Base-by-base conservation (phyloP, 2,888 invertebrate species). In the Lithophane socia region DNA sequence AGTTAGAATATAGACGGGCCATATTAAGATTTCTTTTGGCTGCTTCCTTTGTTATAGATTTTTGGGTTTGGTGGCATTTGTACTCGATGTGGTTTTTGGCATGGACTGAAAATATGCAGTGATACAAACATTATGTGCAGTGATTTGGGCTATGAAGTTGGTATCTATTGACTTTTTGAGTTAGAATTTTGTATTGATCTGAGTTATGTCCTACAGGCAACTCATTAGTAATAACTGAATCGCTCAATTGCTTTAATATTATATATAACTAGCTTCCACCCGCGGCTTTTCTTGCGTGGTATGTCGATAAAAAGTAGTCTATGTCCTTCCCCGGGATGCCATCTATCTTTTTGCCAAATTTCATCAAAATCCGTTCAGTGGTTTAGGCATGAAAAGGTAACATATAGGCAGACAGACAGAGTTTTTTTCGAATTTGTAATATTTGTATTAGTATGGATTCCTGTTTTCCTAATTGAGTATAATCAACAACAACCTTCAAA, bases 1-100 rank as follows among this genome's bases (percentile, higher is more conserved):
- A 58, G 18, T 76, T 73, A 47, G 73, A 77, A 82, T 85, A 74
- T 69, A 69, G 47, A 81, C 29, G 44, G 44, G 24, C 24, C 9
- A 54, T 82, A 74, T 83, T 85, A 74, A 44, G 73, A 72, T 72
- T 61, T 58, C 16, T 70, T 61, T 76, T 44, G 60, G 18, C 2
- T 49, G n/a, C 12, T 63, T 61, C 64, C 52, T 70, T 68, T 79
- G 7, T 70, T 49, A 44, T 37, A 5, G 47, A 29, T 47, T 49
- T 78, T 65, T 37, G 21, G 21, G 10, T 24, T 4, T 47, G 3
- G 13, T 60, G 13, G 13, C 52, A 18, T 56, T 80, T 58, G 4
- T 29, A 49, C 44, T 58, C 18, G 2, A 21, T 58, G 49, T 1
- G 10, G 7, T 52, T 64, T 64, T 42, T 71, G n/a, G n/a, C 9